Evolutionary conservation across 2,888 invertebrate species (phyloP).

Genomic region (Platerodrilus igneus): DNA sequence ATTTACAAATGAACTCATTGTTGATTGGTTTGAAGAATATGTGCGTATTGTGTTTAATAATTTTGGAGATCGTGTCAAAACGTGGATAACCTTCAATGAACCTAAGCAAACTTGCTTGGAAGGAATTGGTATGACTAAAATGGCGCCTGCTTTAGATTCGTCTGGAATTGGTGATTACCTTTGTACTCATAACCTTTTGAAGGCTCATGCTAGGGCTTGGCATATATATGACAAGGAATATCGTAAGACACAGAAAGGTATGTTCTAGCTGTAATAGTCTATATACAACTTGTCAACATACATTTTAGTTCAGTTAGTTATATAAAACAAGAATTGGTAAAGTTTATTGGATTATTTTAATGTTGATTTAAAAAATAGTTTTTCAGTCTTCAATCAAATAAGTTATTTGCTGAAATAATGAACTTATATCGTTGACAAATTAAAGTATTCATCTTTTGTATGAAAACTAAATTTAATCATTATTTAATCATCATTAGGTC

Average conservation of each 20-base stretch:
- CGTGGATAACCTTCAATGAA: conserved; percentile 54
- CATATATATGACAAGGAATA: conserved; percentile 41
- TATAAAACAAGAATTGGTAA: too few relatives aligned
- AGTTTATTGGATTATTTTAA: too few relatives aligned
- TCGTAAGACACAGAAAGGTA: conserved; percentile 35
- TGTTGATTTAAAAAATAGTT: too few relatives aligned
- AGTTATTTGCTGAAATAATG: too few relatives aligned
- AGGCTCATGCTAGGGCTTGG: conserved; percentile 44
- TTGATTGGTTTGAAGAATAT: conserved; percentile 54
- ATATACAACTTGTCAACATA: too few relatives aligned
- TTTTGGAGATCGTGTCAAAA: conserved; percentile 39
- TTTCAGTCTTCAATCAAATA: too few relatives aligned
- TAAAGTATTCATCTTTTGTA: too few relatives aligned
- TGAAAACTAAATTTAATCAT: too few relatives aligned
- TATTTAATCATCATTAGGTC: too few relatives aligned
- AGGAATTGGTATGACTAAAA: conserved; percentile 35
- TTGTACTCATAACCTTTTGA: conserved; percentile 55
- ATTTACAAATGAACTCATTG: conserved; percentile 52
- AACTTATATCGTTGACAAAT: too few relatives aligned
- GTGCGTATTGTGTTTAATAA: conserved; percentile 46
- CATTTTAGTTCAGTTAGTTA: too few relatives aligned
- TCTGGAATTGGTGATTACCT: conserved; percentile 57
- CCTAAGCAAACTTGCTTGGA: conserved; percentile 39
- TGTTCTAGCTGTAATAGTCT: too few relatives aligned
- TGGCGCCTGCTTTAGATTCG: conserved; percentile 43